Evolutionary conservation across 1,140 invertebrate species (phyloP), one percentile per base, ranked within the genome.

Genomic region (Cyclina sinensis): DNA sequence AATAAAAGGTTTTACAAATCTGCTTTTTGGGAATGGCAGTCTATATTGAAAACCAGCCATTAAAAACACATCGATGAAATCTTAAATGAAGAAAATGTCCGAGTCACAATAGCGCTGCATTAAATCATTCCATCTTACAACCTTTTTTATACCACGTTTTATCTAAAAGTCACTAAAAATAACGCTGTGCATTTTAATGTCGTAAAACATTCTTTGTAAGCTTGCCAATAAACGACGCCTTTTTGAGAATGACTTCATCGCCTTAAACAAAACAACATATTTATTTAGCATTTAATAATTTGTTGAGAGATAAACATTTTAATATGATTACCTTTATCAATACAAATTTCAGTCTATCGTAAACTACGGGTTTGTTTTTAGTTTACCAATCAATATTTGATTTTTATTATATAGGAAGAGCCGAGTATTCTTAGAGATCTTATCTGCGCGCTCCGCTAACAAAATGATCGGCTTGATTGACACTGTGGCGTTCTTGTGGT

Each of bases 321-420:
- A 70, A 70, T 70, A 62, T n/a, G 65, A 39, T 70, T 70, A 70
- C 3, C 35, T 3, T 70, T 70, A 70, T 70, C 65, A 43, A 43
- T 43, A 43, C 43, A 43, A 43, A 43, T 43, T 43, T 7, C 43
- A 16, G 59, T 30, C 59, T 30, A 16, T 65, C 27, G 59, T 65
- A 70, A 12, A 37, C 32, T 37, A 11, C 37, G 65, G 65, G 27
- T 70, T 70, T 35, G 65, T 70, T 70, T 70, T 70, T 70, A 37
- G 16, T 37, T 70, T 70, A 35, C 65, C 24, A 37, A 70, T 70
- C 65, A 39, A 70, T 70, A 70, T 70, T 70, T 70, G 65, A 70
- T 70, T 7, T 35, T 70, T 37, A 32, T 70, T 37, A 39, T 70
- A 37, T 37, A 70, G 65, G 65, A 70, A 39, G 65, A 70, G 35